These are phyloP conservation scores for Hemicordylus capensis DNA, from an alignment of 2,113 vertebrate genomes.

Conservation along the genomic window DNA sequence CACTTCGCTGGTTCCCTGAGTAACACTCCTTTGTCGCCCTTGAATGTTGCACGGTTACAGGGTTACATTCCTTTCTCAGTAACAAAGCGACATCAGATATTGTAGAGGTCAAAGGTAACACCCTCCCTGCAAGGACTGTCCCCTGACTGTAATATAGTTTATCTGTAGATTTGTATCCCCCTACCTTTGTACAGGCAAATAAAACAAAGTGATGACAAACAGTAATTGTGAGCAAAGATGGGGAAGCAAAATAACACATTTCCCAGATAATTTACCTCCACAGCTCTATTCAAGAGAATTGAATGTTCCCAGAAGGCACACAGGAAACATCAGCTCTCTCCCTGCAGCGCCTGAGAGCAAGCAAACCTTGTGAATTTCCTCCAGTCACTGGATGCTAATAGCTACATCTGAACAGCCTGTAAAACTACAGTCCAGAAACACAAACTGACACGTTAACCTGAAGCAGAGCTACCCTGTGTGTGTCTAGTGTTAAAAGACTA, in stretches of 20 bases:
- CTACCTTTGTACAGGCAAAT: neutral
- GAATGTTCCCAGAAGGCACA: neutral
- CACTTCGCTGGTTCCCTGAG: slow-evolving; percentile 8
- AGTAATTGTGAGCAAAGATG: neutral
- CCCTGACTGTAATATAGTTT: slow-evolving; percentile 25
- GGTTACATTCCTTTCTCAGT: slow-evolving; percentile 26
- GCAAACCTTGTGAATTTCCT: neutral
- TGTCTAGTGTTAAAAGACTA: neutral
- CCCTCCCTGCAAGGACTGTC: neutral
- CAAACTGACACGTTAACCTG: neutral
- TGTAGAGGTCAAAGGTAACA: slow-evolving; percentile 26
- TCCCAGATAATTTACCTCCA: neutral
- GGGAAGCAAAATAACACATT: neutral
- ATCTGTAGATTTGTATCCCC: neutral
- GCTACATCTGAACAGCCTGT: neutral
- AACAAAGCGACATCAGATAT: slow-evolving; percentile 26
- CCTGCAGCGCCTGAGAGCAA: neutral
- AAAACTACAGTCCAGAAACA: neutral
- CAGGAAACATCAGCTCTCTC: neutral
- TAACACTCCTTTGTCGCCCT: slow-evolving; percentile 19
- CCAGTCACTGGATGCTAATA: neutral
- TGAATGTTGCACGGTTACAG: slow-evolving; percentile 32
- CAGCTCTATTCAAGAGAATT: neutral
- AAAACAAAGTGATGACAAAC: neutral
- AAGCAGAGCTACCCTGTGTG: neutral